A percentile compares a stretch with the other conserved stretches of the same genome.
These are phyloP conservation scores for Achroia grisella DNA, from an alignment of 1,140 invertebrate species.

Conservation along the genomic window DNA sequence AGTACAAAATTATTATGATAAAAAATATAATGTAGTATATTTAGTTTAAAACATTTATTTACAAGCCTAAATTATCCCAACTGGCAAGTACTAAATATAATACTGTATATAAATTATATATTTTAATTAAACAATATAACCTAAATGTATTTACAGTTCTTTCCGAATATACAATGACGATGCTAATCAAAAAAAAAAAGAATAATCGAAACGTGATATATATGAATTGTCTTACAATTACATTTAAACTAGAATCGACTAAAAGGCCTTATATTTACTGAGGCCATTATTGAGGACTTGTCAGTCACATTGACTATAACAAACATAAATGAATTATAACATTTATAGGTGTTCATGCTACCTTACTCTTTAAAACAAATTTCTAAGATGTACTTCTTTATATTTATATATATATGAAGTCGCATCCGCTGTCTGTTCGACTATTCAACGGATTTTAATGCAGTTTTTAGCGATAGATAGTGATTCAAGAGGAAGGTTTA, in stretches of 20 bases:
- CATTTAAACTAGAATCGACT: slow-evolving; percentile 13
- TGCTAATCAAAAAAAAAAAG: slow-evolving; percentile 1
- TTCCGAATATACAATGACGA: slow-evolving; percentile 4
- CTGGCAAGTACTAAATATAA: slow-evolving; percentile 65
- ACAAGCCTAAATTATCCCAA: slow-evolving; percentile 41
- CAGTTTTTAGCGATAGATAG: no score
- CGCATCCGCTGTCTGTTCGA: no score
- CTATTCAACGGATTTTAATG: no score
- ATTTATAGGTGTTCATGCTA: no score
- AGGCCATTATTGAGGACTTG: no score
- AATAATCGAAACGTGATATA: no score
- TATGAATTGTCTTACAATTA: neutral
- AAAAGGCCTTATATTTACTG: neutral
- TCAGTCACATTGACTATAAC: no score
- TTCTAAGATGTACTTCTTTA: no score
- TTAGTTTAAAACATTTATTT: slow-evolving; percentile 29
- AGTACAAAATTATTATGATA: slow-evolving; percentile 20
- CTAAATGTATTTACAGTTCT: slow-evolving; percentile 39
- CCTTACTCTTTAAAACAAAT: no score
- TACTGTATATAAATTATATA: slow-evolving; percentile 65
- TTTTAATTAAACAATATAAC: slow-evolving; percentile 30
- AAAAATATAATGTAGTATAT: slow-evolving; percentile 4
- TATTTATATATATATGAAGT: no score
- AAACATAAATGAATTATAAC: no score
- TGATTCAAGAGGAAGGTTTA: no score